Evolutionary conservation across 2,113 vertebrate genomes (phyloP).

Genomic region (Grus americana): DNA sequence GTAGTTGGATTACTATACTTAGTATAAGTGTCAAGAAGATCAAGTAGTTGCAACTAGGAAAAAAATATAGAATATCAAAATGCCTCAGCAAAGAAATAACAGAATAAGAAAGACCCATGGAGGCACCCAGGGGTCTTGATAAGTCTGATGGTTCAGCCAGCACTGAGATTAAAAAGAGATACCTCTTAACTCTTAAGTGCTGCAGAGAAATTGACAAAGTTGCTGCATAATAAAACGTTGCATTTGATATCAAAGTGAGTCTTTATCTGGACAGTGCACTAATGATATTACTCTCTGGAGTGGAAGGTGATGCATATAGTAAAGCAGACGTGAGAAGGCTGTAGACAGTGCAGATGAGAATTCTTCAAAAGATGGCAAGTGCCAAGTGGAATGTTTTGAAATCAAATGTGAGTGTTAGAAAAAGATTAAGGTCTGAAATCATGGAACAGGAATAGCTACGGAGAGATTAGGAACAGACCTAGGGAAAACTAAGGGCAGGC

Average conservation of each 20-base stretch:
- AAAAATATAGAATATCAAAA: background rate
- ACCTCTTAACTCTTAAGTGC: background rate
- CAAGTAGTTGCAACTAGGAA: background rate
- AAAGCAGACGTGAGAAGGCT: background rate
- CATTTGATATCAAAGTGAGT: background rate
- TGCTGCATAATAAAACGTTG: background rate
- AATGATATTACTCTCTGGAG: background rate
- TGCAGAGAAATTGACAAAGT: background rate
- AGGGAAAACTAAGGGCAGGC: background rate
- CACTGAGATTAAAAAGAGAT: background rate
- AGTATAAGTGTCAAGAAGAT: background rate
- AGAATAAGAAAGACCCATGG: background rate
- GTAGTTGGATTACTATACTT: background rate
- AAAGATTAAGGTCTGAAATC: background rate
- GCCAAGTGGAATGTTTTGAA: background rate
- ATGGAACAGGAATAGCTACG: background rate
- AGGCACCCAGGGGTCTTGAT: background rate
- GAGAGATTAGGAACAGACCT: background rate
- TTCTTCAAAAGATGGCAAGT: background rate
- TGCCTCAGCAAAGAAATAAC: background rate
- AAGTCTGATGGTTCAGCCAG: background rate
- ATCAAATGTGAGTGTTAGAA: background rate
- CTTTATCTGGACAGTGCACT: background rate
- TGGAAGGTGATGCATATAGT: background rate
- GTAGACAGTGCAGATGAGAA: background rate